phyloP scores from a whole-genome alignment of 2,113 vertebrate species.

The Cromileptes altivelis region DNA sequence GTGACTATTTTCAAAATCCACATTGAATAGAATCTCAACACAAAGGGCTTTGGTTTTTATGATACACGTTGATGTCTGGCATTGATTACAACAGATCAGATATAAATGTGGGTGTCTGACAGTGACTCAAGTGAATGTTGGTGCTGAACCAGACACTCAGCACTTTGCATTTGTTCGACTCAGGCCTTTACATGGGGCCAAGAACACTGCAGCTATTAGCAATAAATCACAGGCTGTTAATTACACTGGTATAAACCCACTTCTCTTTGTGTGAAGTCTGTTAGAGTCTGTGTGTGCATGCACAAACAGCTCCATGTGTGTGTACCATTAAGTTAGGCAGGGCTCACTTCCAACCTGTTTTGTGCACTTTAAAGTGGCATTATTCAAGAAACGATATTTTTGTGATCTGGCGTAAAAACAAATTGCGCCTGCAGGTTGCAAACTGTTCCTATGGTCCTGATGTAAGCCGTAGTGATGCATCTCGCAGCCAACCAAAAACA shows the following conservation, averaged over 20 bases:
- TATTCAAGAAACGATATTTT: too few relatives aligned
- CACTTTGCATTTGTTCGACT: constrained; percentile 65
- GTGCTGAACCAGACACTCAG: constrained; percentile 52
- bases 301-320: neutral
- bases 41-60: neutral
- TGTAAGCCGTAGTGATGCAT: too few relatives aligned
- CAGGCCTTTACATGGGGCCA: constrained; percentile 51
- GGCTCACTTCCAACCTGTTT: neutral
- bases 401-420: too few relatives aligned
- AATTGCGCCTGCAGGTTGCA: too few relatives aligned
- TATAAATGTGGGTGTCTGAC: constrained; percentile 27
- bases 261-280: constrained; percentile 34
- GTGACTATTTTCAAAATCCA: neutral
- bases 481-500: too few relatives aligned
- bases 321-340: neutral
- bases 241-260: constrained; percentile 70
- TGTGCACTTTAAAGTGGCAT: neutral
- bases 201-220: constrained; percentile 72
- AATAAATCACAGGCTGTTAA: constrained; percentile 82
- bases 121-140: constrained; percentile 26
- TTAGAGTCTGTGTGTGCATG: neutral
- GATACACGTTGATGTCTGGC: neutral
- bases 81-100: constrained; percentile 33
- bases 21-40: neutral
- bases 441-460: too few relatives aligned